Conservation (phyloP, 1,140 invertebrate genomes). For the Drosophila auraria region DNA sequence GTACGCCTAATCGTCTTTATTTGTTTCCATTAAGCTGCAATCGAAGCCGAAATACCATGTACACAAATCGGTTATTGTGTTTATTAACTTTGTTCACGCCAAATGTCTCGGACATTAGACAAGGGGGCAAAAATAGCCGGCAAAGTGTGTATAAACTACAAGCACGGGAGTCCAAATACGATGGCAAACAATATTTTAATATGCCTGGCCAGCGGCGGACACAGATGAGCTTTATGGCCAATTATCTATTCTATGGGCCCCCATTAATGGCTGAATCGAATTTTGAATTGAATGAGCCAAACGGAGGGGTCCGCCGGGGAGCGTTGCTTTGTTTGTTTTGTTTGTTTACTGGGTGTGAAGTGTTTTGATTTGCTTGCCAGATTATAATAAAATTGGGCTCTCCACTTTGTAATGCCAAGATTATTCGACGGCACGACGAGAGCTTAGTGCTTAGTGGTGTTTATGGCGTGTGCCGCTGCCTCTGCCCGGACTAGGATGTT, state of each 20-base stretch:
- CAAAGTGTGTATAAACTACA: constrained; percentile 13
- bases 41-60: constrained; percentile 68
- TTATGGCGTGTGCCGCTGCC: constrained; percentile 34
- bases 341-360: constrained; percentile 60
- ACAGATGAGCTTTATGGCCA: constrained; percentile 79
- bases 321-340: constrained; percentile 27
- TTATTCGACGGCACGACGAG: constrained; percentile 52
- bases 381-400: constrained; percentile 64
- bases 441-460: constrained; percentile 50
- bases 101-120: constrained; percentile 63
- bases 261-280: constrained; percentile 73
- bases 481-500: background rate
- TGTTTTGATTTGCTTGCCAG: constrained; percentile 60
- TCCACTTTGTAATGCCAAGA: constrained; percentile 53
- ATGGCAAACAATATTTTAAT: constrained; percentile 67
- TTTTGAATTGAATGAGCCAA: constrained; percentile 51
- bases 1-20: constrained; percentile 57
- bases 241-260: constrained; percentile 77
- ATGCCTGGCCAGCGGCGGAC: constrained; percentile 66
- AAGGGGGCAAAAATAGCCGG: constrained; percentile 60
- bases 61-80: constrained; percentile 70
- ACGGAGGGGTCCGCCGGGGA: background rate
- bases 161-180: constrained; percentile 29
- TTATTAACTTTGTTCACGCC: constrained; percentile 56
- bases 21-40: constrained; percentile 78